Base-by-base conservation (phyloP, 2,113 vertebrate species). In the Chaetodon auriga region DNA sequence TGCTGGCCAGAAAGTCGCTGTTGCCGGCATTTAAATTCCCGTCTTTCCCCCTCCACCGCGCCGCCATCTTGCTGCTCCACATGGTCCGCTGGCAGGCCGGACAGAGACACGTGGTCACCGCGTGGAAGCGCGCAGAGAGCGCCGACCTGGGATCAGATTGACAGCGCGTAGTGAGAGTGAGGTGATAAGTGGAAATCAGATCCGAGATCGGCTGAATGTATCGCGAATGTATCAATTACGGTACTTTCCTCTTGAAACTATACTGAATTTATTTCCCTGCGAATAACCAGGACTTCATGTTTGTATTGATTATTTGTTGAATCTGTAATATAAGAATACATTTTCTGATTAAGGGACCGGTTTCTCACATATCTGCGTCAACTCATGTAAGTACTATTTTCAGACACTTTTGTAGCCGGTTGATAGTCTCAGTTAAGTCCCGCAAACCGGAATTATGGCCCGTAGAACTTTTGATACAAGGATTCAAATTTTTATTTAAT, bases 11-110 rank as follows among this genome's bases (percentile, higher is more conserved):
- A 72, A 84, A 84, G 35, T 82, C 90, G 64, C 51, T 51, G 46
- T 78, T 90, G 68, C 86, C 92, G 87, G 90, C 63, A 72, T 92
- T 94, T 92, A 93, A 87, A 90, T 70, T 19, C 58, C 51, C 83
- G 73, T 89, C 90, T 84, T 76, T 51, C 19, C 85, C 61, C 51
- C 79, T 91, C 91, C 92, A 92, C 92, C 84, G 94, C 91, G 91
- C 81, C 94, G 95, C 95, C 95, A 96, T 96, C 92, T 96, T 96
- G 90, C 89, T 71, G 80, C 88, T 83, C 87, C 91, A 92, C 93
- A 90, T 88, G 93, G 90, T 49, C 77, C 78, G n/a, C 87, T 60
- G 79, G 86, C 89, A 85, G 89, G 87, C 53, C 86, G 61, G 81
- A 63, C 21, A 10, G 23, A 57, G 86, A 85, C 94, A 95, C 94